Percentiles rank a stretch among this genome's conserved stretches.
Evolutionary conservation across 2,888 invertebrate genomes (phyloP).

Genomic region (Callyntrura sp.): DNA sequence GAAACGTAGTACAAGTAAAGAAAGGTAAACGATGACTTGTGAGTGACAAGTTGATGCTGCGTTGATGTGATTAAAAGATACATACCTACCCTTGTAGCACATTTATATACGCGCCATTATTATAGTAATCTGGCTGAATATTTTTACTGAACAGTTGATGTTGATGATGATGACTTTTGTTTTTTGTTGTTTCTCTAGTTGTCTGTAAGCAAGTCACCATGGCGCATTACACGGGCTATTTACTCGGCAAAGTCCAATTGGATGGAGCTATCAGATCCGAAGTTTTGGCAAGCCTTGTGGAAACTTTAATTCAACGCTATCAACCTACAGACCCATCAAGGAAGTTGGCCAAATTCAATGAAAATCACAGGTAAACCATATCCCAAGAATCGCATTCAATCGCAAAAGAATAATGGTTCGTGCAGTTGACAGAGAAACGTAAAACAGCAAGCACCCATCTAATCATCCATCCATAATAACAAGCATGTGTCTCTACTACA

Average conservation of each 20-base stretch:
- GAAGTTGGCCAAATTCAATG: slow-evolving; percentile 82
- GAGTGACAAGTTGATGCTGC: slow-evolving; percentile 42
- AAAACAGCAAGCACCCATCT: slow-evolving; percentile 19
- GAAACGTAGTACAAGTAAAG: slow-evolving; percentile 1
- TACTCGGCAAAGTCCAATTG: slow-evolving; percentile 84
- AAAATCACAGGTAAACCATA: slow-evolving; percentile 82
- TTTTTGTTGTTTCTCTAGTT: slow-evolving; percentile 68
- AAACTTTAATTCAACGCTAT: slow-evolving; percentile 82
- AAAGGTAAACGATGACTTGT: neutral
- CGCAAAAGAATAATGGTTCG: neutral
- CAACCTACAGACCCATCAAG: slow-evolving; percentile 81
- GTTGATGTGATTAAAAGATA: slow-evolving; percentile 38
- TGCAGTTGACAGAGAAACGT: neutral
- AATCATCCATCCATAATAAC: neutral
- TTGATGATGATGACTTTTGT: slow-evolving; percentile 71
- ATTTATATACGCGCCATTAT: slow-evolving; percentile 19
- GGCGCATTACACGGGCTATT: slow-evolving; percentile 83
- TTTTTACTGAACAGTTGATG: slow-evolving; percentile 17
- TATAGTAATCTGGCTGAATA: neutral
- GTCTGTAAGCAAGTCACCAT: slow-evolving; percentile 75
- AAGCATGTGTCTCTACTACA: too few relatives aligned
- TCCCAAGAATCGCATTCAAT: neutral
- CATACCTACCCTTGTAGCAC: slow-evolving; percentile 4
- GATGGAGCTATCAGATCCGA: slow-evolving; percentile 84
- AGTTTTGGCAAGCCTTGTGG: slow-evolving; percentile 83